Base-by-base conservation (phyloP, 2,888 invertebrate species). In the Dicycla oo region DNA sequence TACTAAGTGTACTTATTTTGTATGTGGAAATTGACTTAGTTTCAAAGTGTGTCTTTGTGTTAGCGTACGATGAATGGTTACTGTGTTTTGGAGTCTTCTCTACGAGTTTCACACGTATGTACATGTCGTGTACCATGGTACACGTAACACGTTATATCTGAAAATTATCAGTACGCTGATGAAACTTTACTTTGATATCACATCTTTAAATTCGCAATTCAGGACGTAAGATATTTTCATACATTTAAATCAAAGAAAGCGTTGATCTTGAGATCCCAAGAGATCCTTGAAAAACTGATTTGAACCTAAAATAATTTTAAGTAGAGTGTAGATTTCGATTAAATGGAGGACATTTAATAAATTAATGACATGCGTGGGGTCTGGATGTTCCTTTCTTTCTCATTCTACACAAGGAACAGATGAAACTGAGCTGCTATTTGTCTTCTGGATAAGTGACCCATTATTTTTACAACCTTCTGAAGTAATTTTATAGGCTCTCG, bases 1-100 rank as follows among this genome's bases (percentile, higher is more conserved):
- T n/a, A 73, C 71, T 61, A 69, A 69, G 80, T 81, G 71, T 76
- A 75, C 74, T 75, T 85, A 75, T 84, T 82, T 78, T 79, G 64
- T 65, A 51, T 79, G 75, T 71, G 67, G 58, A 70, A 69, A 81
- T 73, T 75, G 66, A 74, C 70, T 81, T 78, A 83, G 70, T 78
- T 74, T 75, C 68, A 66, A 60, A 85, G 51, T 61, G 60, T 63
- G 18, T 49, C 65, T 71, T 56, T 74, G 63, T 78, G 61, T 73
- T 69, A 69, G 54, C 13, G 20, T 61, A 45, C 65, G 54, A 73
- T 67, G 71, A 64, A 81, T 54, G 71, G 77, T 66, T 64, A 81
- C 56, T 51, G 43, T 49, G 58, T 67, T 66, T 74, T 38, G n/a
- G 5, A 63, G 47, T 43, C 70, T 61, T 53, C 34, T 54, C 40